Conservation (phyloP, 2,888 invertebrate species). For the Podabrus alpinus region DNA sequence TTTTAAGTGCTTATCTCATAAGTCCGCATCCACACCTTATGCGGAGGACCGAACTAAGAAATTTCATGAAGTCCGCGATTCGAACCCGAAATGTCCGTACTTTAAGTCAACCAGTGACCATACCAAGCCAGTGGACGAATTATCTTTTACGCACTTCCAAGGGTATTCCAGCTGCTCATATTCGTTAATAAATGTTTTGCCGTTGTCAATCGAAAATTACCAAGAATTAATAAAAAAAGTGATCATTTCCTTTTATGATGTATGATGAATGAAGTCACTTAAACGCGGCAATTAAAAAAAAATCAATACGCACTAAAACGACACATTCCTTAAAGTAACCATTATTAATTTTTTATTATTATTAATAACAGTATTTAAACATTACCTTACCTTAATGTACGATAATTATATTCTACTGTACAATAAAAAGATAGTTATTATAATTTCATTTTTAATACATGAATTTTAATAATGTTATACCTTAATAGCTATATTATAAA, state of each 20-base stretch:
- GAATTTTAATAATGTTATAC: slow-evolving; percentile 25
- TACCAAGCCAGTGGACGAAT: too few relatives aligned
- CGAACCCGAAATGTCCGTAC: too few relatives aligned
- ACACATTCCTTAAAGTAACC: neutral
- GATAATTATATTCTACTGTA: slow-evolving; percentile 32
- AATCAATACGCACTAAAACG: neutral
- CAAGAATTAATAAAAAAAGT: neutral
- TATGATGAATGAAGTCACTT: neutral
- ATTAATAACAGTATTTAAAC: slow-evolving; percentile 24
- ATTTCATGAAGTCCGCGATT: too few relatives aligned
- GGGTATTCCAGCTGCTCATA: too few relatives aligned
- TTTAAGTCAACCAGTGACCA: too few relatives aligned
- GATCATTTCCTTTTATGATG: neutral
- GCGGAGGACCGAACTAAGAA: too few relatives aligned
- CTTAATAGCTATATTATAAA: slow-evolving; percentile 31
- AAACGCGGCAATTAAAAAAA: neutral
- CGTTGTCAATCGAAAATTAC: neutral
- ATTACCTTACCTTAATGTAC: slow-evolving; percentile 29
- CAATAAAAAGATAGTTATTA: slow-evolving; percentile 23
- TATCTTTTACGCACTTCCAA: too few relatives aligned
- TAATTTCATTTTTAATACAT: slow-evolving; percentile 20
- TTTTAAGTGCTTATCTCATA: too few relatives aligned
- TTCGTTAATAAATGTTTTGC: too few relatives aligned
- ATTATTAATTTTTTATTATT: neutral
- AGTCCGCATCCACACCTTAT: too few relatives aligned